Evolutionary conservation across 2,113 vertebrate species (phyloP).

Genomic region (Felis chaus): DNA sequence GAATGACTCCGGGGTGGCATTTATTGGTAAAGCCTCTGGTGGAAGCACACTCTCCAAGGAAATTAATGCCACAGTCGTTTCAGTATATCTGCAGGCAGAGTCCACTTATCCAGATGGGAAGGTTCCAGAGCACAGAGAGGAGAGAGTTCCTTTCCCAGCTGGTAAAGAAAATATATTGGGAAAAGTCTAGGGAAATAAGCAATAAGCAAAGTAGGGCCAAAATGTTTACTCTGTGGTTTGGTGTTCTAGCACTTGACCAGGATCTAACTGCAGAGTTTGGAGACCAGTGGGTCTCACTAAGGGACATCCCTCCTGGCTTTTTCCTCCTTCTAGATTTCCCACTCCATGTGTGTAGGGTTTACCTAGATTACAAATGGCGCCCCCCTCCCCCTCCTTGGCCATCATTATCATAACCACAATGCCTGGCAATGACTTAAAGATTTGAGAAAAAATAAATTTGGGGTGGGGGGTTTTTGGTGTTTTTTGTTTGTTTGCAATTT

Average conservation of each 20-base stretch:
- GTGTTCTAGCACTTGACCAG: background rate
- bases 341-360: background rate
- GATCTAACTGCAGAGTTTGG: background rate
- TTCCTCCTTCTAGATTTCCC: background rate
- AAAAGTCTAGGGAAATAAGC: conserved; percentile 48
- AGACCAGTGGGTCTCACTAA: background rate
- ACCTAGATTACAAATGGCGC: background rate
- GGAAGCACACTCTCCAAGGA: conserved; percentile 14
- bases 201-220: background rate
- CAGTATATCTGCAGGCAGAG: background rate
- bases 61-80: conserved; percentile 27
- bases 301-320: background rate
- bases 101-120: background rate
- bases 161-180: conserved; percentile 4
- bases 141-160: background rate
- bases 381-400: background rate
- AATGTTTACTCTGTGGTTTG: background rate
- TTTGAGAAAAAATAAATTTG: background rate
- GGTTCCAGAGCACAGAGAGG: background rate
- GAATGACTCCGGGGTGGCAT: background rate
- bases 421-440: conserved; percentile 14
- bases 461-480: background rate
- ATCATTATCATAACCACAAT: background rate
- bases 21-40: conserved; percentile 15
- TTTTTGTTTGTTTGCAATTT: conserved; percentile 23